Percentiles rank a stretch among this genome's conserved stretches.
Evolutionary conservation across 2,888 invertebrate species (phyloP).

Genomic region (Agrilus mali): DNA sequence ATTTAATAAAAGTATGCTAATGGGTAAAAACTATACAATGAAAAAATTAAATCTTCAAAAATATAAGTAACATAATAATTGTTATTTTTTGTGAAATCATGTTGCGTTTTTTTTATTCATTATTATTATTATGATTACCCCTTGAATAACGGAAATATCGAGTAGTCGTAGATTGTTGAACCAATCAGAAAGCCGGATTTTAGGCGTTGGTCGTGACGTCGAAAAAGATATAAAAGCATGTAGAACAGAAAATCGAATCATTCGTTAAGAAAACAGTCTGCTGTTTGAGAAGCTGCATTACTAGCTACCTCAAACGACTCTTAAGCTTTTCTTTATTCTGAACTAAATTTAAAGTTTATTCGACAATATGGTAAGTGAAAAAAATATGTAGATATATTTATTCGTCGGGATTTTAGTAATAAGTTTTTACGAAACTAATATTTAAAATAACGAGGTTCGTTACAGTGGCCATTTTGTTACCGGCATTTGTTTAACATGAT

Average conservation of each 20-base stretch:
- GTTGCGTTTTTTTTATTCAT: not conserved
- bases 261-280: not conserved
- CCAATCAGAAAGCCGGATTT: slow-evolving; percentile 37
- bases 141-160: too few species aligned
- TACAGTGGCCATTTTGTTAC: too few species aligned
- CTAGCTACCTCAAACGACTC: slow-evolving; percentile 42
- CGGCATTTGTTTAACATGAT: too few species aligned
- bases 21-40: too few species aligned
- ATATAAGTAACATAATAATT: too few species aligned
- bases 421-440: not conserved
- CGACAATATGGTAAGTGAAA: slow-evolving; percentile 25
- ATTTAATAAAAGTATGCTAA: too few species aligned
- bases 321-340: slow-evolving; percentile 15
- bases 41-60: not conserved
- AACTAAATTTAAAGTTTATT: slow-evolving; percentile 14
- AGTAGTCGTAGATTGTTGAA: slow-evolving; percentile 16
- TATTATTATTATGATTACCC: not conserved
- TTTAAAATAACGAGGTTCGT: not conserved
- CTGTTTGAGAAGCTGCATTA: slow-evolving; percentile 57
- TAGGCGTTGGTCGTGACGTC: slow-evolving; percentile 40
- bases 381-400: slow-evolving; percentile 1
- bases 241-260: slow-evolving; percentile 31
- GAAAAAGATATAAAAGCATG: slow-evolving; percentile 43
- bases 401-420: slow-evolving; percentile 1
- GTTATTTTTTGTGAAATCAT: too few species aligned